A percentile compares a stretch with the other conserved stretches of the same genome.
These are phyloP conservation scores for Larimichthys crocea DNA, from an alignment of 2,113 vertebrate species.

Conservation along the genomic window DNA sequence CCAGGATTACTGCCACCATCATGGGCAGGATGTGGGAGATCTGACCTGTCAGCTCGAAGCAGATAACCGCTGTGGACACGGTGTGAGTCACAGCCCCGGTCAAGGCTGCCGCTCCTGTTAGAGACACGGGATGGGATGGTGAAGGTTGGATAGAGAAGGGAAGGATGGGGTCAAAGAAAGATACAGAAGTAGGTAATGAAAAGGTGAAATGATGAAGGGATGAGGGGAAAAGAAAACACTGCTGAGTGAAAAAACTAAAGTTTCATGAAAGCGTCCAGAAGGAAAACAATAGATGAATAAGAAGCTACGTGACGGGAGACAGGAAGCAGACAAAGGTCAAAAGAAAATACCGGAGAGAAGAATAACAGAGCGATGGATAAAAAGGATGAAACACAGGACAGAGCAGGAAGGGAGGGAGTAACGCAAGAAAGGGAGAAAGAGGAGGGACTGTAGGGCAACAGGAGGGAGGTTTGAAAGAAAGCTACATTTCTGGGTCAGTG, in stretches of 20 bases:
- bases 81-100: conserved; percentile 96
- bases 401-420: not conserved
- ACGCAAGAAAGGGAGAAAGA: not conserved
- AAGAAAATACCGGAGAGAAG: not conserved
- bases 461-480: conserved; percentile 16
- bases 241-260: not conserved
- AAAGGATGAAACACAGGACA: not conserved
- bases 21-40: conserved; percentile 97
- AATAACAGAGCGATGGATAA: not conserved
- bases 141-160: not conserved
- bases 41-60: conserved; percentile 96
- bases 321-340: not conserved
- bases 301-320: not conserved
- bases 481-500: conserved; percentile 66
- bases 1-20: conserved; percentile 97
- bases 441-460: conserved; percentile 19
- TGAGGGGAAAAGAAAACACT: not conserved
- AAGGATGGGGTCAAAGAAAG: not conserved
- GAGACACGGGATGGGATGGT: not conserved
- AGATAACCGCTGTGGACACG: conserved; percentile 96
- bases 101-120: conserved; percentile 92
- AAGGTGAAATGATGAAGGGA: too few relatives aligned
- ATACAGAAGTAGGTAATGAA: not conserved
- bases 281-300: conserved; percentile 4
- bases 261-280: not conserved